Evolutionary conservation across 2,888 invertebrate genomes (phyloP).

Genomic region (Cyclophora punctaria): DNA sequence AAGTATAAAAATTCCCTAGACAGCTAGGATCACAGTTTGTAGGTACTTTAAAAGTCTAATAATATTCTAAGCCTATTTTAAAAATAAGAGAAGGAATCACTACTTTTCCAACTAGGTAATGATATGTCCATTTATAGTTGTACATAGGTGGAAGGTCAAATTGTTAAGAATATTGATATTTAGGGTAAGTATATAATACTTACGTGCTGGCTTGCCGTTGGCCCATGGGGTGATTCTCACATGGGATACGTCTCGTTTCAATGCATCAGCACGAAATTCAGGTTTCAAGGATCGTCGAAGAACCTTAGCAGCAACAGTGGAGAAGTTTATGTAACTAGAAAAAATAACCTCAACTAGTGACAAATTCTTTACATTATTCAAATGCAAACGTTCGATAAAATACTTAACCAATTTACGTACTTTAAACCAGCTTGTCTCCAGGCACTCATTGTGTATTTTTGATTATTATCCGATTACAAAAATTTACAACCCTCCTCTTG

Average conservation of each 20-base stretch:
- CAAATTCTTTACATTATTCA: neutral
- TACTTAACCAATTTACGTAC: constrained; percentile 66
- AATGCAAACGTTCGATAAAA: neutral
- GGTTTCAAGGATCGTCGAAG: constrained; percentile 87
- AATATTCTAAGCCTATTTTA: too few relatives aligned
- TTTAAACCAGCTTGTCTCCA: constrained; percentile 91
- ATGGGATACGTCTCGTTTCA: constrained; percentile 82
- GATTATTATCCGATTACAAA: neutral
- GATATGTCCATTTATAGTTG: too few relatives aligned
- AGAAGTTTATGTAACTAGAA: constrained; percentile 95
- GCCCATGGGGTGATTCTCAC: constrained; percentile 92
- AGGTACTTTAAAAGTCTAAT: too few relatives aligned
- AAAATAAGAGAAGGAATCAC: too few relatives aligned
- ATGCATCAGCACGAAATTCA: constrained; percentile 82
- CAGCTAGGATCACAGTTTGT: too few relatives aligned
- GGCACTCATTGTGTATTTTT: constrained; percentile 77
- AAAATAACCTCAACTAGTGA: constrained; percentile 21
- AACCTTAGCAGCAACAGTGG: constrained; percentile 91
- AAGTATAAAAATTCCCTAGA: too few relatives aligned
- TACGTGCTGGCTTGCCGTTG: constrained; percentile 90
- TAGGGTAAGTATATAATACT: constrained; percentile 44
- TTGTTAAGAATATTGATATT: too few relatives aligned
- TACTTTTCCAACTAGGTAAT: too few relatives aligned
- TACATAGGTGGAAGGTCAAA: too few relatives aligned
- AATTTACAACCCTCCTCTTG: neutral